Percentiles rank a stretch among this genome's conserved stretches.
Conservation (phyloP, 2,113 vertebrate species). For the Sigmodon hispidus region DNA sequence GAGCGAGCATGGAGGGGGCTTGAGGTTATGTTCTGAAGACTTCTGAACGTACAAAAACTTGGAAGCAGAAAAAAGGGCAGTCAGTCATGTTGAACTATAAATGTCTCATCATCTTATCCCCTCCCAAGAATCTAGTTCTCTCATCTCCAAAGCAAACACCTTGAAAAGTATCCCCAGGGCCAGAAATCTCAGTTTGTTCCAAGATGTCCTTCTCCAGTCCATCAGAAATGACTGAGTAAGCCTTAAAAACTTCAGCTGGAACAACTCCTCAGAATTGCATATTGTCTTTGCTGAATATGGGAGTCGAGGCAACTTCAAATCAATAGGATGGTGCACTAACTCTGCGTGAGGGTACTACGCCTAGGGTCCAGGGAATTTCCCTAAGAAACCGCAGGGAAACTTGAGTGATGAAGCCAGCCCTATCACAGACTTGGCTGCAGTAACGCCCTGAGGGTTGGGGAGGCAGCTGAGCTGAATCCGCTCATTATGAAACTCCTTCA, state of each 20-base stretch:
- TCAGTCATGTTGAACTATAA: not conserved
- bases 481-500: not conserved
- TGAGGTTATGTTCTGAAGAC: not conserved
- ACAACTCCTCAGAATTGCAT: not conserved
- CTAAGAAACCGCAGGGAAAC: not conserved
- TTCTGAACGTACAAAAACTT: not conserved
- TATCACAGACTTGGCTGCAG: not conserved
- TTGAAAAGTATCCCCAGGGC: not conserved
- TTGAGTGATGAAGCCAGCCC: not conserved
- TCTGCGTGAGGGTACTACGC: not conserved
- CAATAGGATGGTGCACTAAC: not conserved
- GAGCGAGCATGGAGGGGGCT: not conserved
- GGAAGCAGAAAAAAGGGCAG: slow-evolving; percentile 28
- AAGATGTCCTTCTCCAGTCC: not conserved
- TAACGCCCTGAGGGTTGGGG: not conserved
- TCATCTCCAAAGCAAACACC: not conserved
- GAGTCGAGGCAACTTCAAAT: not conserved
- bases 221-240: not conserved
- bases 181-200: not conserved
- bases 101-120: not conserved
- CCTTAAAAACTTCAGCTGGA: not conserved
- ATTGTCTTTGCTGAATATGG: slow-evolving; percentile 18
- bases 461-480: not conserved
- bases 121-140: not conserved
- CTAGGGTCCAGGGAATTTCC: not conserved